Evolutionary conservation across 92 coral and sea anemone genomes (phyloP), one percentile per base, ranked within the genome.

Genomic region (Palythoa caribaeorum): DNA sequence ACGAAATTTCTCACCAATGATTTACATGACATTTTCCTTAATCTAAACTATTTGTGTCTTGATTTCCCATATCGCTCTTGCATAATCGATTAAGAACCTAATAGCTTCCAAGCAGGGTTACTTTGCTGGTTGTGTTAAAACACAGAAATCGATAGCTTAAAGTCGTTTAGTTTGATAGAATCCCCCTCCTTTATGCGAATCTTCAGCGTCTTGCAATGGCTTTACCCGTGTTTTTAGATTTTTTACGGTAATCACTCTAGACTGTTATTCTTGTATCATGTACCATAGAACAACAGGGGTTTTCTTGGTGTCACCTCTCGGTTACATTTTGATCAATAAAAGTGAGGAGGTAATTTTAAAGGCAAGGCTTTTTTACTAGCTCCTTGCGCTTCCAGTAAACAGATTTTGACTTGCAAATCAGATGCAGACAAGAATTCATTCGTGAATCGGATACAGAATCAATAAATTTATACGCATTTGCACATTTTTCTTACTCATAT

Each of bases 31-130:
- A 47, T 75, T 60, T 21, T 12, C 59, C 17, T 7, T 12, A 37
- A 19, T 47, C 85, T 62, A 19, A 44, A 80, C 63, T 44, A 81
- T 81, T 20, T 81, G 54, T 47, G 39, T 77, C 48, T 63, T 63
- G 73, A n/a, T 81, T 70, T 53, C 37, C 86, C 28, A 9, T 39
- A 80, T 80, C 85, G 85, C 85, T 47, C 65, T 71, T 81, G 86
- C 76, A 81, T 81, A 81, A 81, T 81, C 76, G 86, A 81, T 81
- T 47, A 81, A 81, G 75, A 81, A 52, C 66, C 86, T 81, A 66
- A 63, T 81, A 81, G 86, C 86, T 81, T 81, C 86, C 66, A 81
- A 81, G 86, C 86, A 81, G 86, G 86, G 86, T 81, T 71, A 81
- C 86, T 47, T 66, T 70, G 48, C 48, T 81, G 75, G 76, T 38